Evolutionary conservation across 2,888 invertebrate species (phyloP), one percentile per base, ranked within the genome.

Genomic region (Tetheella fluctuosa): DNA sequence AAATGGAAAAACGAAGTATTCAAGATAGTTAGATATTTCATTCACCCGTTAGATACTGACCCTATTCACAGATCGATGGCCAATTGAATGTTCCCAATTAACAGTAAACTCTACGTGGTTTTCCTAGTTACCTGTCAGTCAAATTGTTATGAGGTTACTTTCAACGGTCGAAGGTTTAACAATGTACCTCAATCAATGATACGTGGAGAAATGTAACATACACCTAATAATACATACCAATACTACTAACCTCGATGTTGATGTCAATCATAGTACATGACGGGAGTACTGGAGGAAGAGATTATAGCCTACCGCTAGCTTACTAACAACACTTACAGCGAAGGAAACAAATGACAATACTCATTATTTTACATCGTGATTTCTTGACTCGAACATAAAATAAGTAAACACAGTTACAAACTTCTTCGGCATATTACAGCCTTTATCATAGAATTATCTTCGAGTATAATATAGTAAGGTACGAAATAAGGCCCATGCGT

Each of bases 211-310:
- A 74, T 77, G 74, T 74, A 76, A 75, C 75, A 76, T 70, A 80
- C 71, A 74, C 69, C 64, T 65, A 64, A 70, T 76, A 69, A 70
- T 65, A 69, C 72, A 71, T 63, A 74, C 64, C 65, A 76, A 77
- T 74, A 80, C 78, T 71, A 75, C 72, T 80, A 74, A 79, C 79
- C 80, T 63, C 69, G 74, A 78, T 83, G 84, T 83, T 79, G 71
- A 71, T 72, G 83, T 85, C 86, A 86, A 80, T 85, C 84, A 83
- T 67, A 63, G 48, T 23, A 63, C 23, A 64, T 61, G 59, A 59
- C 58, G 64, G 57, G 61, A 66, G 65, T 63, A 59, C 61, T 57
- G 63, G 52, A 52, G 58, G 60, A 64, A 64, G 63, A 63, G 57
- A 74, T 68, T 73, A 68, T 71, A 57, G 60, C 23, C 13, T 3